Percentiles rank a stretch among this genome's conserved stretches.
phyloP scores from a whole-genome alignment of 2,113 vertebrate species.

The Pelodiscus sinensis region DNA sequence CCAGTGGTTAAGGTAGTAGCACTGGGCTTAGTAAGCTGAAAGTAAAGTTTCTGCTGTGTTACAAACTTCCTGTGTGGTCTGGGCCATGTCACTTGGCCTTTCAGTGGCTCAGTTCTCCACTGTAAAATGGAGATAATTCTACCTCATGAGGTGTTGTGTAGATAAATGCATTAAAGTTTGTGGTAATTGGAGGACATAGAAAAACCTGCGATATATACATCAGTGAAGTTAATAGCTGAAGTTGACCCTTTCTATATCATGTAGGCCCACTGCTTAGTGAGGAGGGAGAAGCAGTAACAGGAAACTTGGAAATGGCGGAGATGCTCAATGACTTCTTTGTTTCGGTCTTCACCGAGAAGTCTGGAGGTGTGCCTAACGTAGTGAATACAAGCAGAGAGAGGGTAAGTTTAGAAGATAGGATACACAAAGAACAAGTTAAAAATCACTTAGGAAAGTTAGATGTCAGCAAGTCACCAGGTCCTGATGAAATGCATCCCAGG shows the following conservation, averaged over 20 bases:
- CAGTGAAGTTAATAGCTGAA: neutral
- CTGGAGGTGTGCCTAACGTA: no score
- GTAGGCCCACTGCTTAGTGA: no score
- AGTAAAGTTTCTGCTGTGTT: neutral
- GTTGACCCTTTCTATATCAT: neutral
- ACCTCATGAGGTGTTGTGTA: neutral
- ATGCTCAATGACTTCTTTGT: no score
- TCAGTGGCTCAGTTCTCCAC: neutral
- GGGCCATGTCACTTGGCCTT: neutral
- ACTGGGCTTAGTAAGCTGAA: neutral
- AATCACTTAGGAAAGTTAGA: no score
- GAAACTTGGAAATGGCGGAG: no score
- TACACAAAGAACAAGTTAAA: no score
- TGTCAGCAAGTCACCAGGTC: no score
- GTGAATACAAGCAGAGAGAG: no score
- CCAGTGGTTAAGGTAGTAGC: neutral
- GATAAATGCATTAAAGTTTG: neutral
- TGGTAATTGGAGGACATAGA: neutral
- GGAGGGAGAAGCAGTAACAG: no score
- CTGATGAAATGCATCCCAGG: no score
- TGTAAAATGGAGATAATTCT: neutral
- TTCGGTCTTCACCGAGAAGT: no score
- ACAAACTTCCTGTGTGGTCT: neutral
- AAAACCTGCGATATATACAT: neutral
- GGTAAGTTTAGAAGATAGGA: no score